Evolutionary conservation across 2,797 vertebrate genomes (phyloP).

Genomic region (Meda fulgida): DNA sequence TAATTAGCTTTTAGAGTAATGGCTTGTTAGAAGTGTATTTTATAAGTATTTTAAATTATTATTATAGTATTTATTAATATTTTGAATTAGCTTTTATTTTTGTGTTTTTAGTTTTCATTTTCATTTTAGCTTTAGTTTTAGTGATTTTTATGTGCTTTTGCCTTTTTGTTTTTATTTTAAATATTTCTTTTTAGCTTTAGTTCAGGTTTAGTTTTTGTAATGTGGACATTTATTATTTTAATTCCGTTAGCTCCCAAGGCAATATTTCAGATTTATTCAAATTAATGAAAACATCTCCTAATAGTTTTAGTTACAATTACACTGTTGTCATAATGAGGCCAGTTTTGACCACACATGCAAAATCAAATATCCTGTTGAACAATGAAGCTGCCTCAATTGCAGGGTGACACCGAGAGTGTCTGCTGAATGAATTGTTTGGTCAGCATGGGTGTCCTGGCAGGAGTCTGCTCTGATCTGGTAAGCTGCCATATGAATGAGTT

Average conservation of each 20-base stretch:
- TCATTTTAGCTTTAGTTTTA: background rate
- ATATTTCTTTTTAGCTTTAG: background rate
- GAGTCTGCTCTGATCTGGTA: slow-evolving; percentile 57
- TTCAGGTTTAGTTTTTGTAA: background rate
- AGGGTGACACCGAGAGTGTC: slow-evolving; percentile 39
- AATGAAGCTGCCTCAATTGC: background rate
- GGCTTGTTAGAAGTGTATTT: background rate
- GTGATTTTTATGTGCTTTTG: background rate
- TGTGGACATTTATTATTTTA: background rate
- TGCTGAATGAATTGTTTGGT: slow-evolving; percentile 51
- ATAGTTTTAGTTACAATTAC: background rate
- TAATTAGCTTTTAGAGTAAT: background rate
- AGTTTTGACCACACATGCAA: background rate
- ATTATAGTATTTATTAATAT: background rate
- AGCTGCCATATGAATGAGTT: slow-evolving; percentile 63
- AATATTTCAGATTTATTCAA: background rate
- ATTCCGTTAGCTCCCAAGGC: background rate
- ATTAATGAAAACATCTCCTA: background rate
- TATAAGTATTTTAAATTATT: background rate
- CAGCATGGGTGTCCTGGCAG: slow-evolving; percentile 46
- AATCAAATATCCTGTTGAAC: background rate
- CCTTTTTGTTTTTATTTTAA: background rate
- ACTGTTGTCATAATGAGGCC: background rate
- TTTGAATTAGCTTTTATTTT: background rate
- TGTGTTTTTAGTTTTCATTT: background rate